Percentiles rank a stretch among this genome's conserved stretches.
Evolutionary conservation across 2,113 vertebrate species (phyloP).

Genomic region (Corynorhinus townsendii): DNA sequence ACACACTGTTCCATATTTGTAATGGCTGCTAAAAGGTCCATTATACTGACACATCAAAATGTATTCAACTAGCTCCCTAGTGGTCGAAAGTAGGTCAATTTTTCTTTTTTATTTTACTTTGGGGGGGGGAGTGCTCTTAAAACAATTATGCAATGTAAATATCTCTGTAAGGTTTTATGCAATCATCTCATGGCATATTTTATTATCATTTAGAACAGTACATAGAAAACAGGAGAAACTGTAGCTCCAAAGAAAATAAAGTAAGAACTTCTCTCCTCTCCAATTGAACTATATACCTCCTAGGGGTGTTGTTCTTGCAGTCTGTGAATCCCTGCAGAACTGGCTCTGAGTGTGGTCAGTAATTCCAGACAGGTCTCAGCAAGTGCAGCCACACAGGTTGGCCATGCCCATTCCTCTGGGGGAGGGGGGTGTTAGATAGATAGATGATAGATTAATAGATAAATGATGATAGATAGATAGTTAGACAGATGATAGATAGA

Average conservation of each 20-base stretch:
- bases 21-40: background rate
- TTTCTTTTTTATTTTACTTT: background rate
- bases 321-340: background rate
- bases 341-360: background rate
- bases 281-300: background rate
- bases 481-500: background rate
- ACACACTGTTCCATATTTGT: background rate
- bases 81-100: background rate
- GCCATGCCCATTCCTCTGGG: background rate
- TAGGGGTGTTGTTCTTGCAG: background rate
- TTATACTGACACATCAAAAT: background rate
- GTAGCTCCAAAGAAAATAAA: background rate
- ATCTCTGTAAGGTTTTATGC: background rate
- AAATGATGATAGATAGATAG: background rate
- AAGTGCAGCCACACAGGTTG: background rate
- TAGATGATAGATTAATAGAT: background rate
- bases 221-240: background rate
- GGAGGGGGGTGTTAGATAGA: background rate
- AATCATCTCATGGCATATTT: background rate
- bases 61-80: background rate
- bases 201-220: background rate
- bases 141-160: background rate
- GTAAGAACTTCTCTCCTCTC: background rate
- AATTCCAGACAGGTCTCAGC: background rate
- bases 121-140: background rate